Base-by-base conservation (phyloP, 2,888 invertebrate species). In the Steinernema hermaphroditum region DNA sequence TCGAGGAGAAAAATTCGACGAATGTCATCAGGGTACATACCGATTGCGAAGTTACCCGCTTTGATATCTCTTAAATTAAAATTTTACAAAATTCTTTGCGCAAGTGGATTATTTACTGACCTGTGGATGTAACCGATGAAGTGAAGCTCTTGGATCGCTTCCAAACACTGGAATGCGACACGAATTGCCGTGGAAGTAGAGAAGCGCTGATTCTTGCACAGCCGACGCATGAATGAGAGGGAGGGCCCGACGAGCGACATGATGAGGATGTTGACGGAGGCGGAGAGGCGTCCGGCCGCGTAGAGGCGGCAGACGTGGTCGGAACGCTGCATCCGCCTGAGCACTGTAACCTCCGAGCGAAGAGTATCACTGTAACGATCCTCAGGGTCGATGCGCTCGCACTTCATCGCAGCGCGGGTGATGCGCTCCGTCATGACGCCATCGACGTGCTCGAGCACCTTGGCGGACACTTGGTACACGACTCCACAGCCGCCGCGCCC, bases 401-500 rank as follows among this genome's bases (percentile, higher is more conserved):
- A 77, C 68, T 82, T 82, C 75, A 80, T 68, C 14, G 82, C 82
- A 29, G 78, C 77, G 19, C 54, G 19, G 54, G 27, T 54, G n/a
- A 27, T 54, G 24, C 27, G 54, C 27, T 72, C 74, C 19, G 57
- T 70, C 29, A 76, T 72, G 72, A 79, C 80, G 8, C 79, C 76
- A 49, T 81, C 79, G 73, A 76, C 46, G 8, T 79, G 79, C 24
- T 76, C 75, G 2, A 70, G 69, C 2, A 69, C 9, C 2, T 76
- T 41, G 16, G 75, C 75, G 16, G 62, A 34, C 37, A 81, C 80
- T 29, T 80, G 77, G 69, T 78, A 79, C 22, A 82, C 82, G 44
- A 78, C 76, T 16, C 82, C 82, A 70, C 81, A 82, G 9, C 82
- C 82, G n/a, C 82, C 82, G 27, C 77, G 76, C 27, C 82, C 82